Percentiles rank a stretch among this genome's conserved stretches.
Evolutionary conservation across 2,113 vertebrate genomes (phyloP).

Genomic region (Brachyhypopomus gauderio): DNA sequence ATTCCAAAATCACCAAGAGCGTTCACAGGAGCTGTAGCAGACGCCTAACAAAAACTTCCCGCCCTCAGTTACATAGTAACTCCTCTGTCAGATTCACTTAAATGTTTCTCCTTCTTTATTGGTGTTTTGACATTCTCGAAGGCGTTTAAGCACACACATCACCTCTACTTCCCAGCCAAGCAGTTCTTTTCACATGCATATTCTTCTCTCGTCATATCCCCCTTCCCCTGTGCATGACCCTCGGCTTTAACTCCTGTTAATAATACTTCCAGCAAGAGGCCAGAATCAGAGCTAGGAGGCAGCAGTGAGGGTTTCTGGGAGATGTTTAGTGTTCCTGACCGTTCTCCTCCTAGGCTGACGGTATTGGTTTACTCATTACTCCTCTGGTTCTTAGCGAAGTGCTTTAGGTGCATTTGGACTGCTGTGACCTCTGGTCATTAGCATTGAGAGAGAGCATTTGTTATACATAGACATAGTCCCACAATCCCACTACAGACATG

Average conservation of each 20-base stretch:
- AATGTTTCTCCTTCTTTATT: not conserved
- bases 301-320: conserved; percentile 26
- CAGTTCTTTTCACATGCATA: conserved; percentile 2
- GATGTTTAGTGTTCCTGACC: conserved; percentile 51
- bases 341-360: conserved; percentile 37
- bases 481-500: conserved; percentile 65
- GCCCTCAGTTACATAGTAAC: not conserved
- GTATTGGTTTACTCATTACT: conserved; percentile 47
- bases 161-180: not conserved
- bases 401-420: conserved; percentile 55
- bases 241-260: conserved; percentile 38
- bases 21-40: conserved; percentile 9
- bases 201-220: not conserved
- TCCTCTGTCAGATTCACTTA: not conserved
- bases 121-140: not conserved
- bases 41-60: not conserved
- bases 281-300: conserved; percentile 15
- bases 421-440: conserved; percentile 55
- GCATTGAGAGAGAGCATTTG: conserved; percentile 49
- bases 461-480: conserved; percentile 59
- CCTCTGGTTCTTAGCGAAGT: conserved; percentile 35
- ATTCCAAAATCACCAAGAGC: conserved; percentile 13
- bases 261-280: conserved; percentile 44
- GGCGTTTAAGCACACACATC: not conserved
- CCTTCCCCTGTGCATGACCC: not conserved